Evolutionary conservation across 2,113 vertebrate genomes (phyloP).

Genomic region (Chrysochloris asiatica): DNA sequence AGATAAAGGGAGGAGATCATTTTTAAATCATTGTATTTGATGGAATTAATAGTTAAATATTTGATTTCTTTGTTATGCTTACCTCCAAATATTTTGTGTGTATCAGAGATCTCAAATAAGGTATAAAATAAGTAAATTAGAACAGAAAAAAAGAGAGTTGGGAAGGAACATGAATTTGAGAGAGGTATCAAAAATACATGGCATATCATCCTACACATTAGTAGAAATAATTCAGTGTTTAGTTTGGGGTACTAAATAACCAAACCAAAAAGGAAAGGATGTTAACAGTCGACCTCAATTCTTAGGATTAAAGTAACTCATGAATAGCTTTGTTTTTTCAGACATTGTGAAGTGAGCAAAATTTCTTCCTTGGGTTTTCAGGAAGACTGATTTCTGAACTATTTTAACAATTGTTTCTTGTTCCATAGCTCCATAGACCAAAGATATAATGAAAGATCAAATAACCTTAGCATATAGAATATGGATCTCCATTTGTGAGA

Average conservation of each 20-base stretch:
- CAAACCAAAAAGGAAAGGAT: not conserved
- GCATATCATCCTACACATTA: not conserved
- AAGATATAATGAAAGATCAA: not conserved
- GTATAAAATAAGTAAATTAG: not conserved
- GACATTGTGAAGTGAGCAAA: not conserved
- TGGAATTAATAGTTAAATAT: not conserved
- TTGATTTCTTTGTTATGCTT: conserved; percentile 8
- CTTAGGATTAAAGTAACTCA: no score
- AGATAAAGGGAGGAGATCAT: no score
- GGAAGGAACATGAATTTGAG: not conserved
- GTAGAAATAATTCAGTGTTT: not conserved
- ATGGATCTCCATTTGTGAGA: not conserved
- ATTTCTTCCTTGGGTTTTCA: conserved; percentile 4
- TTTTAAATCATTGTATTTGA: not conserved
- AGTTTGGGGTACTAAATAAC: not conserved
- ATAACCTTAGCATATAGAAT: not conserved
- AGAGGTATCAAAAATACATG: no score
- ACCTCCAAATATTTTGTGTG: conserved; percentile 18
- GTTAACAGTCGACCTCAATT: not conserved
- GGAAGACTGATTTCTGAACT: not conserved
- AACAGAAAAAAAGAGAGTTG: not conserved
- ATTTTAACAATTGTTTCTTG: not conserved
- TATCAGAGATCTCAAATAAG: not conserved
- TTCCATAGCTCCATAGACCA: not conserved
- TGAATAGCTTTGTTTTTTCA: not conserved